phyloP scores from a whole-genome alignment of 2,888 invertebrate species.

The Macrosoma leucophasiata region DNA sequence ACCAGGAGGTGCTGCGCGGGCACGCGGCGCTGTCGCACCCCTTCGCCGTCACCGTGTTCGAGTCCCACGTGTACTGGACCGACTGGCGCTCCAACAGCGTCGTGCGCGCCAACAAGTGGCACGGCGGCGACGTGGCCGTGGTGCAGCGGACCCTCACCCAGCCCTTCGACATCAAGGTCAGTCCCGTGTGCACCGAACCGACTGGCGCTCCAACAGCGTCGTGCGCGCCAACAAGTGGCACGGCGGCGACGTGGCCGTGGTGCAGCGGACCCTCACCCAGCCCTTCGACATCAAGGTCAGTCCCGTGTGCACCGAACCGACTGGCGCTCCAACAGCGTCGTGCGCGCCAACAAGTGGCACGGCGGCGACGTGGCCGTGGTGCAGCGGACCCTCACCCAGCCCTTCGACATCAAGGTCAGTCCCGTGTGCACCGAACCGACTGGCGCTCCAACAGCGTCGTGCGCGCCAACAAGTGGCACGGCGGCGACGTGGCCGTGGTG shows the following conservation, averaged over 20 bases:
- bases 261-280: constrained; percentile 89
- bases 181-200: constrained; percentile 95
- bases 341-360: constrained; percentile 92
- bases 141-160: constrained; percentile 90
- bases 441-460: constrained; percentile 93
- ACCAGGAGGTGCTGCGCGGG: constrained; percentile 80
- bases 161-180: constrained; percentile 94
- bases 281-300: constrained; percentile 95
- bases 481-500: constrained; percentile 83
- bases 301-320: constrained; percentile 95
- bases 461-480: constrained; percentile 92
- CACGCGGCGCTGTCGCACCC: constrained; percentile 89
- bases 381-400: constrained; percentile 89
- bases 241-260: constrained; percentile 83
- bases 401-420: constrained; percentile 94
- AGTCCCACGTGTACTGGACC: constrained; percentile 93
- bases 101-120: constrained; percentile 91
- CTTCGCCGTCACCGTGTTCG: constrained; percentile 91
- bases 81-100: constrained; percentile 94
- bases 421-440: constrained; percentile 95
- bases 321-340: constrained; percentile 91
- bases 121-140: constrained; percentile 84
- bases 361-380: constrained; percentile 85
- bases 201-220: constrained; percentile 93
- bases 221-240: constrained; percentile 93